Base-by-base conservation (phyloP, 2,888 invertebrate genomes). In the Cristatella mucedo region DNA sequence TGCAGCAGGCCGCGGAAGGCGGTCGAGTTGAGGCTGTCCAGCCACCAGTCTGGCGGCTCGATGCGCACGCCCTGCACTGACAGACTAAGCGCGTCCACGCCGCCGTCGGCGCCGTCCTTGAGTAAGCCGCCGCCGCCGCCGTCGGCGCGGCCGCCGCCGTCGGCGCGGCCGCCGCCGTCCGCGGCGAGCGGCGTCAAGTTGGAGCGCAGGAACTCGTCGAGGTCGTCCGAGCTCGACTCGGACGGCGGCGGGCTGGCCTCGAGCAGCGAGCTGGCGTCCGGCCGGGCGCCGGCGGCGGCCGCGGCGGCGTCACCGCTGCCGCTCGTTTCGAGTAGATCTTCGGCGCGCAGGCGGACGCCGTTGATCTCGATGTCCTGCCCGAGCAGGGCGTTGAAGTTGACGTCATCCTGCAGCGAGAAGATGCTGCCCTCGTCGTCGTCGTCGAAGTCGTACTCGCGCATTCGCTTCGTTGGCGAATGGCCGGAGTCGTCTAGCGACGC, bases 11-110 rank as follows among this genome's bases (percentile, higher is more conserved):
- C 36, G 9, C 7, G 15, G 9, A 36, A 6, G 15, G 13, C 24
- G 22, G 13, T 29, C 9, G 41, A 24, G 32, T 32, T 53, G 19
- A 48, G 41, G 29, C 45, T 47, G 29, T 57, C 57, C 19, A 44
- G 46, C 65, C 65, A 65, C 62, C 64, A 63, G 13, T 55, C 55
- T 0, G 63, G 63, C 2, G 61, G 54, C 38, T 51, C 51, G 22
- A 65, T 61, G 13, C 56, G 51, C 5, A 52, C 49, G n/a, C 65
- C 65, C 6, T 54, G 52, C 21, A 63, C 53, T 11, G 59, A 58
- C 34, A 63, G 49, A 48, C 63, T 61, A 33, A 61, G 19, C n/a
- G 22, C 29, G 15, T 13, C 29, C 16, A 39, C 41, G 16, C 9
- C 38, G 21, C 55, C 50, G 31, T 46, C 51, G 19, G 41, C 43